Evolutionary conservation across 2,797 vertebrate genomes (phyloP), one percentile per base, ranked within the genome.

Genomic region (Syndactyla subalaris): DNA sequence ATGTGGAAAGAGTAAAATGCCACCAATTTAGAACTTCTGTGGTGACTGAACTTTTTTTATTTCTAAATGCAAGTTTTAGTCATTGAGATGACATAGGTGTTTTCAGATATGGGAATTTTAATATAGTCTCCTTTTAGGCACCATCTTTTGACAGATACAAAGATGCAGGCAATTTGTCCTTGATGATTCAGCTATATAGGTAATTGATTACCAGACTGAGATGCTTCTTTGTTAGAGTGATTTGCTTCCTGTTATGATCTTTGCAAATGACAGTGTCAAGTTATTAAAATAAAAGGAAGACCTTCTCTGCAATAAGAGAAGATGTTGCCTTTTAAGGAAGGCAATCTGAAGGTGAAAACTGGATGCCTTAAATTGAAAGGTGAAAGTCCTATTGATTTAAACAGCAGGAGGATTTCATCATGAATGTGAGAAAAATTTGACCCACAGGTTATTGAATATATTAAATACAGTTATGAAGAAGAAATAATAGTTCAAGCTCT

Each of bases 271-370:
- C 15, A 80, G 16, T 59, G 39, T 49, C 38, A 89, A 74, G 38
- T 52, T 83, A 79, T 82, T 92, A 85, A 92, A 95, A 92, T 63
- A 59, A 92, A 93, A 90, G 52, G 34, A 87, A 79, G 52, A 89
- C 30, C 4, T 78, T 43, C 46, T 82, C 45, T 91, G 38, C 48
- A 85, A 24, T 57, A 73, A 86, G 19, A 84, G 43, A 80, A 71
- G 49, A 57, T 51, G 38, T 4, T 89, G 24, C 5, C 12, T 89
- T 82, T 89, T 82, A 79, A 46, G 48, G 41, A 94, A 90, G 66
- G 65, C 34, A 88, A 83, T 74, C 23, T 65, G 57, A 87, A 87
- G 24, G 61, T 87, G 45, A 91, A 80, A 96, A 89, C 61, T 68
- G 27, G 19, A 46, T 89, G 14, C 27, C 46, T 32, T 80, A 82